phyloP scores from a whole-genome alignment of 1,140 invertebrate species.

The Drosophila ananassae region DNA sequence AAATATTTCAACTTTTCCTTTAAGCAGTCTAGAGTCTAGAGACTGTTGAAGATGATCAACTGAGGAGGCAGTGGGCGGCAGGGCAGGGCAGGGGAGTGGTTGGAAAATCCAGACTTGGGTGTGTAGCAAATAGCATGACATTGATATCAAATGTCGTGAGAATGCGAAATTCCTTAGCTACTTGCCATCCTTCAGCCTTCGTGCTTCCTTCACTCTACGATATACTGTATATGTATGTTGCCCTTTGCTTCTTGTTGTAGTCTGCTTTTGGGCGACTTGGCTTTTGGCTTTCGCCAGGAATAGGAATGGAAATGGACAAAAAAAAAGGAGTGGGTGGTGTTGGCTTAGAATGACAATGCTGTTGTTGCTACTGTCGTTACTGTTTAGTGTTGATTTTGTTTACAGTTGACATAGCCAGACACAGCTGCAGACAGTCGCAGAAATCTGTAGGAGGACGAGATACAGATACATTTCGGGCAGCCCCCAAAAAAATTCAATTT shows the following conservation, averaged over 20 bases:
- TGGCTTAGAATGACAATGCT: constrained; percentile 41
- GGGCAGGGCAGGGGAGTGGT: background rate
- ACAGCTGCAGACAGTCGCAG: constrained; percentile 72
- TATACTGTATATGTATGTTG: background rate
- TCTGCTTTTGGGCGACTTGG: constrained; percentile 60
- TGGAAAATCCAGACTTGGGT: constrained; percentile 30
- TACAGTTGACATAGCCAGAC: constrained; percentile 80
- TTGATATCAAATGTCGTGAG: constrained; percentile 80
- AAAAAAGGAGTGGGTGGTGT: constrained; percentile 9
- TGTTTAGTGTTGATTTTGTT: constrained; percentile 67
- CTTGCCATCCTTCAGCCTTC: constrained; percentile 1
- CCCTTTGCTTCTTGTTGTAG: constrained; percentile 33
- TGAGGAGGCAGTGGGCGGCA: background rate
- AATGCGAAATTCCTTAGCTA: constrained; percentile 54
- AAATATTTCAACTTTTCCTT: constrained; percentile 37
- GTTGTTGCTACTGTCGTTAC: constrained; percentile 22
- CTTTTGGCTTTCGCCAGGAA: constrained; percentile 15
- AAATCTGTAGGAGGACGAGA: constrained; percentile 7
- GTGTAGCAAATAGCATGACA: constrained; percentile 71
- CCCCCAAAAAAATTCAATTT: constrained; percentile 25
- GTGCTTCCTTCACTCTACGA: constrained; percentile 1
- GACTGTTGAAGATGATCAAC: constrained; percentile 34
- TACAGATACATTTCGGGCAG: background rate
- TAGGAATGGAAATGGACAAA: background rate
- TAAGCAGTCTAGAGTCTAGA: constrained; percentile 24